Base-by-base conservation (phyloP, 2,797 vertebrate genomes). In the Catharus ustulatus region DNA sequence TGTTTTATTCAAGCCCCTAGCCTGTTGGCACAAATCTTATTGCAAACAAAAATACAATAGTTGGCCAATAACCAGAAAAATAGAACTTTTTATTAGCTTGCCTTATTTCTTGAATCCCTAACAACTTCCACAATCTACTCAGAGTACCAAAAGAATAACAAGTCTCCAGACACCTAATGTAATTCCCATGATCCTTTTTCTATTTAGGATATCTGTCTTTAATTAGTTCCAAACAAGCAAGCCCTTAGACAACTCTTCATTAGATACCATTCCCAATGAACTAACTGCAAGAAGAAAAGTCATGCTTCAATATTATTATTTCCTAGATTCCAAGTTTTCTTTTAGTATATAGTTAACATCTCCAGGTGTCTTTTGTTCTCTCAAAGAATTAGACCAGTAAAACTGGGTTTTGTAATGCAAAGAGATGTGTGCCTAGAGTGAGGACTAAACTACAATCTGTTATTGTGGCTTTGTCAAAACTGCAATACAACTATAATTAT, bases 221-320 rank as follows among this genome's bases (percentile, higher is more conserved):
- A 98, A 98, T 98, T 98, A 98, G 97, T 97, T 97, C 96, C 95
- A 97, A 98, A 92, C 96, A 98, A 97, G 97, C 95, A 97, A 97
- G 90, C 91, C 96, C 97, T 98, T 96, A 96, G 87, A 97, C 96
- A 93, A 95, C 94, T 96, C 94, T 97, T 97, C 94, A 87, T 92
- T 97, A 97, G 92, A 97, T 97, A 96, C 95, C 94, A 96, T 97
- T 97, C 95, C 96, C 96, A 95, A 90, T 96, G 95, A 97, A 94
- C 93, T 80, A 94, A 95, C 90, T 90, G 86, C 3, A 12, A 96
- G 91, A 95, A 93, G 90, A 91, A 95, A 94, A 95, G 92, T 96
- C 93, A 96, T 94, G 87, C 77, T 96, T 95, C 95, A 96, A 95
- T 97, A 96, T 96, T 97, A 97, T 97, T 96, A 96, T 95, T 90